These are phyloP conservation scores for Leptinotarsa peninsularis DNA, from an alignment of 2,888 invertebrate genomes.

Conservation along the genomic window DNA sequence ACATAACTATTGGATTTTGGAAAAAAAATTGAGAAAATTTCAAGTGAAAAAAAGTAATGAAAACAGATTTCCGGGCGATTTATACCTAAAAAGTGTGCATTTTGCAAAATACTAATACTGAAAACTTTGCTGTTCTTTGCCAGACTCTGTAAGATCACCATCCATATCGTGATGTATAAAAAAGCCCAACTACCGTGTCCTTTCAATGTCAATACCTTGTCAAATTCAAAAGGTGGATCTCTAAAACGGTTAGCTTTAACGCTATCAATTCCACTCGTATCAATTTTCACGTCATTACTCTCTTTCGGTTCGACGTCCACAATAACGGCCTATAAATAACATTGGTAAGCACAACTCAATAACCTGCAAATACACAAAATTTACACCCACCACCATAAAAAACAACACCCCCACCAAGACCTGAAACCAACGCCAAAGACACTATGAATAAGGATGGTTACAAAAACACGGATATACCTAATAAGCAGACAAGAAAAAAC, in stretches of 20 bases:
- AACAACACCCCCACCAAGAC: no score
- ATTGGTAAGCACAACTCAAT: conserved; percentile 39
- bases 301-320: conserved; percentile 59
- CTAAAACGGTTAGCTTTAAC: conserved; percentile 58
- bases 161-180: background rate
- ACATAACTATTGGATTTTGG: no score
- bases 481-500: no score
- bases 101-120: no score
- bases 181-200: conserved; percentile 14
- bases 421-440: no score
- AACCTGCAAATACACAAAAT: conserved; percentile 17
- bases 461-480: no score
- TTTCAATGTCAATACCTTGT: conserved; percentile 53
- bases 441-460: no score
- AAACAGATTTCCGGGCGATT: no score
- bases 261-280: conserved; percentile 59
- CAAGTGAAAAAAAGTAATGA: no score
- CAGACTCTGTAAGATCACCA: background rate
- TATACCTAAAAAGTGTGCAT: no score
- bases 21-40: no score
- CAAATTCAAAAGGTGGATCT: conserved; percentile 54
- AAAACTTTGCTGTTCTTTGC: no score
- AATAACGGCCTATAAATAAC: conserved; percentile 64
- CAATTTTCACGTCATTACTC: conserved; percentile 63
- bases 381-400: conserved; percentile 25